Evolutionary conservation across 2,797 vertebrate species (phyloP).

Genomic region (Myotis daubentonii): DNA sequence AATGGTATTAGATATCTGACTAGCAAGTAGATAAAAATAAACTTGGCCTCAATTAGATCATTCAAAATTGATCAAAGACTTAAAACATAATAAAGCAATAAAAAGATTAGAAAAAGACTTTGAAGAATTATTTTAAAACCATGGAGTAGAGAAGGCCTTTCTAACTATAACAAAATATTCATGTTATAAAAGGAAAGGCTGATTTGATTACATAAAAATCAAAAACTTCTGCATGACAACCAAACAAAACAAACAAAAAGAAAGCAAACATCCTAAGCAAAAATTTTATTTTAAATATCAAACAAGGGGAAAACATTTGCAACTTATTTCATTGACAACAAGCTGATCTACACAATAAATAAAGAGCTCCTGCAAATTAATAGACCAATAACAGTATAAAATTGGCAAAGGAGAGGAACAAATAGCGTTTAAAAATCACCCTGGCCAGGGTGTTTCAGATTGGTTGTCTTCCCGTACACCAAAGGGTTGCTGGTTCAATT

Average conservation of each 20-base stretch:
- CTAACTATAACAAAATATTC: background rate
- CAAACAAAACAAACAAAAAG: background rate
- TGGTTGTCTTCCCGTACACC: background rate
- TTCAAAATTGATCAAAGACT: background rate
- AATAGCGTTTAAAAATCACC: no score
- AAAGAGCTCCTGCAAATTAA: background rate
- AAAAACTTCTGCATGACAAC: background rate
- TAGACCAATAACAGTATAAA: background rate
- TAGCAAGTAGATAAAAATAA: conserved; percentile 30
- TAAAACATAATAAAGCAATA: conserved; percentile 21
- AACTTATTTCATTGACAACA: background rate
- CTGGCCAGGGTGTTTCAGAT: background rate
- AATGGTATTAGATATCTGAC: background rate
- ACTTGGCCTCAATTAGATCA: background rate
- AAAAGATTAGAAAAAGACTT: background rate
- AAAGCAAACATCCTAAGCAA: background rate
- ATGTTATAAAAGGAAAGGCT: background rate
- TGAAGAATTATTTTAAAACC: background rate
- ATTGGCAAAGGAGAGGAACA: background rate
- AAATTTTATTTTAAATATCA: background rate
- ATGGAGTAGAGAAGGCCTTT: background rate
- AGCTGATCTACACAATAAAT: background rate
- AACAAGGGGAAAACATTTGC: background rate
- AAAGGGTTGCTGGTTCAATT: background rate
- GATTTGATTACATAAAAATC: background rate